Evolutionary conservation across 1,140 invertebrate species (phyloP), one percentile per base, ranked within the genome.

Genomic region (Drosophila burlai): DNA sequence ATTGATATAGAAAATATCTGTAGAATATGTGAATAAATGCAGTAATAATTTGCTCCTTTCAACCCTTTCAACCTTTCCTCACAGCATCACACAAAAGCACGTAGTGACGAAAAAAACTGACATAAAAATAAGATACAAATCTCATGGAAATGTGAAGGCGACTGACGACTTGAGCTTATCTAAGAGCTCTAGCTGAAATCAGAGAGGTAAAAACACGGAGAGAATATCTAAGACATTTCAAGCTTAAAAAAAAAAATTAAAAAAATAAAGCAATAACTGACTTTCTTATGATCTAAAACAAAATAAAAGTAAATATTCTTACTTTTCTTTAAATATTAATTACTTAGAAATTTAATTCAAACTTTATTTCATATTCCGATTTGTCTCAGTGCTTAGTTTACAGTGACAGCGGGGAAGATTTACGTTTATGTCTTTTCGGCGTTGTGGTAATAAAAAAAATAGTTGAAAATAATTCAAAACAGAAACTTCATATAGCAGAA

Each of bases 61-160:
- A 9, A 21, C 29, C 40, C 29, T 26, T 16, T n/a, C n/a, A 9
- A n/a, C 45, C 36, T 54, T 55, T 47, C 38, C 24, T 5, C 6
- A 43, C 54, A 59, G 4, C 61, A 58, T 13, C 15, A 77, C 81
- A 66, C 80, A 81, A 82, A 82, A 82, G 82, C 80, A 81, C 80
- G 80, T 81, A 81, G 73, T 64, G 34, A 58, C 55, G 36, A 79
- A 45, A 52, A 26, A 73, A 81, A 73, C 80, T 82, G 80, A 64
- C 80, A 74, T 83, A 83, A 82, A 83, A 68, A 40, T 60, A 60
- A 78, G 80, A 82, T 82, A 74, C 49, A 61, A 77, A 83, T 82
- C 74, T 78, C 55, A 64, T 62, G 59, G 64, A 62, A 59, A 75
- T 50, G 59, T 58, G 38, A 69, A 29, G 55, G 40, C 5, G 42